phyloP scores from a whole-genome alignment of 2,888 invertebrate species.

The Hypsopygia costalis region DNA sequence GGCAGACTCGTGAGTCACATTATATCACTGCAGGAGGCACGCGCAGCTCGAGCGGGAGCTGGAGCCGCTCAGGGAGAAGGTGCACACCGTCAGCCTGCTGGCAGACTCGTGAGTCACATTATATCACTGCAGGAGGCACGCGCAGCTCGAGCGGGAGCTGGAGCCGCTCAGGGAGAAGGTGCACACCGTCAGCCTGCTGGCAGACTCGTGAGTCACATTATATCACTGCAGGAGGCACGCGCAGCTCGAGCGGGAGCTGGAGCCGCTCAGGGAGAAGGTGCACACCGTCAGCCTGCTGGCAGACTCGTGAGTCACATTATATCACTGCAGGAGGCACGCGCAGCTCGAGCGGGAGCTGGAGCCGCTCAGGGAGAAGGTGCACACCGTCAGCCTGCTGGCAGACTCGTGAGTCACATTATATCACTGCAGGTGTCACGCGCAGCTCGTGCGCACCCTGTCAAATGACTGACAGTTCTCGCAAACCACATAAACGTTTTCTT shows the following conservation, averaged over 20 bases:
- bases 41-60: slow-evolving; percentile 96
- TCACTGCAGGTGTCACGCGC: slow-evolving; percentile 94
- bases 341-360: slow-evolving; percentile 96
- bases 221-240: slow-evolving; percentile 95
- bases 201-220: slow-evolving; percentile 90
- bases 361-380: slow-evolving; percentile 96
- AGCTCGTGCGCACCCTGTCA: slow-evolving; percentile 92
- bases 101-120: slow-evolving; percentile 92
- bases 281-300: slow-evolving; percentile 92
- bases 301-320: slow-evolving; percentile 88
- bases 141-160: slow-evolving; percentile 95
- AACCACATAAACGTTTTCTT: no score
- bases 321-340: slow-evolving; percentile 94
- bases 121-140: slow-evolving; percentile 94
- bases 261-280: slow-evolving; percentile 97
- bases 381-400: slow-evolving; percentile 91
- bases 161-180: slow-evolving; percentile 97
- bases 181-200: slow-evolving; percentile 91
- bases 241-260: slow-evolving; percentile 95
- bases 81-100: slow-evolving; percentile 91
- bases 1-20: slow-evolving; percentile 90
- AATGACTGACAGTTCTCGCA: slow-evolving; percentile 91
- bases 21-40: no score
- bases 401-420: slow-evolving; percentile 90
- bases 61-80: slow-evolving; percentile 96